Evolutionary conservation across 2,888 invertebrate species (phyloP).

Genomic region (Drosophila longiperda): DNA sequence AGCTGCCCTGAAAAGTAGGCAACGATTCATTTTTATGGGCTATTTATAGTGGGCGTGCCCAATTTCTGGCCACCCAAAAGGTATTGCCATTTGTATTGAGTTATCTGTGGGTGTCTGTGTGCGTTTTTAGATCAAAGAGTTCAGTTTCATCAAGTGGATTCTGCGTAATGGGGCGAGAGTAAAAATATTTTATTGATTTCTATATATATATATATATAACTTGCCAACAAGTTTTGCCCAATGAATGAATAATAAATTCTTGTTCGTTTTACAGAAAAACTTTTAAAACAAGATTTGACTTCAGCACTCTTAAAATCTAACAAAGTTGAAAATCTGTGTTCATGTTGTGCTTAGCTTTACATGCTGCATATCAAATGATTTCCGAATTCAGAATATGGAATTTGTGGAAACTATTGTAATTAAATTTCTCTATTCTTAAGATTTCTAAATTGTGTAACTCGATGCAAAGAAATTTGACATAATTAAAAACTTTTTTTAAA

Average conservation of each 20-base stretch:
- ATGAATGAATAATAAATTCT: background rate
- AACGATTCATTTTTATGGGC: conserved; percentile 41
- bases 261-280: background rate
- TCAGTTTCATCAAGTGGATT: conserved; percentile 33
- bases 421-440: background rate
- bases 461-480: background rate
- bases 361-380: background rate
- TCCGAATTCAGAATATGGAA: background rate
- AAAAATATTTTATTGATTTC: conserved; percentile 22
- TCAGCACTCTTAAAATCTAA: background rate
- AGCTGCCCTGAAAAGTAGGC: conserved; percentile 61
- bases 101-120: conserved; percentile 30
- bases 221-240: conserved; percentile 14
- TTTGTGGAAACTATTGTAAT: background rate
- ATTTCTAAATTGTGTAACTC: background rate
- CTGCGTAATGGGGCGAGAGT: conserved; percentile 27
- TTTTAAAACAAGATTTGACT: background rate
- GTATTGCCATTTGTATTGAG: conserved; percentile 55
- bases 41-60: conserved; percentile 52
- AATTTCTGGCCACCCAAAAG: conserved; percentile 42
- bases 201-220: conserved; percentile 8
- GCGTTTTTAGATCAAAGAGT: conserved; percentile 53
- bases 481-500: background rate
- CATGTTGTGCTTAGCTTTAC: background rate
- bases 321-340: background rate